Base-by-base conservation (phyloP, 2,888 invertebrate genomes). In the Pasiphila rectangulata region DNA sequence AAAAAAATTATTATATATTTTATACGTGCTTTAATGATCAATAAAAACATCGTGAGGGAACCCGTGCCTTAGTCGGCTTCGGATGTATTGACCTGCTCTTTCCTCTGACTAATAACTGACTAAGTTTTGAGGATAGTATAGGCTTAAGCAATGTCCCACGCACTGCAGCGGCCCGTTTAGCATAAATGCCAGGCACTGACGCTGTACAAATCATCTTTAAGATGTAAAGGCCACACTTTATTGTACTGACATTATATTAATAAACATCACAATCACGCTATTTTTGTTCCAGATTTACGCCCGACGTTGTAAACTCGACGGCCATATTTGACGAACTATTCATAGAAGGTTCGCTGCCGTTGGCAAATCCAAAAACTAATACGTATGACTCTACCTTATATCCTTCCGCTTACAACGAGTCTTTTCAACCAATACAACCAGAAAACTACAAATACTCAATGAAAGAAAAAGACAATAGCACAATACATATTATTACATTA, bases 311-410 rank as follows among this genome's bases (percentile, higher is more conserved):
- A 19, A 29, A 38, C 13, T 30, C 37, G 2, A 42, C 40, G n/a
- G 36, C 25, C 2, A 10, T 32, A 15, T 52, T 52, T 10, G 32
- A 34, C 21, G 30, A 38, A 9, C 12, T 52, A n/a, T 32, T 9
- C 6, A 43, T 48, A 6, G 37, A 37, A 38, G 38, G 32, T 1
- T 27, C 7, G 4, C 23, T 12, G 2, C 17, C 41, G 5, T 1
- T n/a, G 9, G 12, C 12, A 1, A 24, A 24, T 9, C 13, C 35
- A 19, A 9, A 35, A 10, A 10, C 3, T 3, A 19, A 32, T n/a
- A n/a, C n/a, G n/a, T n/a, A n/a, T 4, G 7, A 29, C 16, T 9
- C 16, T 2, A 29, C 24, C 1, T 29, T 48, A 5, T 34, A 34
- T 34, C 41, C 42, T 4, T n/a, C 20, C 9, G 12, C 32, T 17